A percentile compares a stretch with the other conserved stretches of the same genome.
Evolutionary conservation across 2,113 vertebrate species (phyloP).

Genomic region (Sclerurus mexicanus): DNA sequence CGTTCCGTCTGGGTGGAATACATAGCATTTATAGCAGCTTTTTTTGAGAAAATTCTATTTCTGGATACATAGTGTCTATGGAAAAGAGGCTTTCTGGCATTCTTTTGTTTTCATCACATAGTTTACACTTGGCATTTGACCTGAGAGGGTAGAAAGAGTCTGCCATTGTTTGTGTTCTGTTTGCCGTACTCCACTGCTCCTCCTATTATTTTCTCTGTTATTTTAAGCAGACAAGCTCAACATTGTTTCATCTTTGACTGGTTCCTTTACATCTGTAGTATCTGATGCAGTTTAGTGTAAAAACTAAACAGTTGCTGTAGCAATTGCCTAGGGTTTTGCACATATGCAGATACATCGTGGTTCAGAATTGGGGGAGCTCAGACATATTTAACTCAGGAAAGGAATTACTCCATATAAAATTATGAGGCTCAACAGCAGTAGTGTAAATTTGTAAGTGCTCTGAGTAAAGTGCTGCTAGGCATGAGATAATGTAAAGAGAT

Average conservation of each 20-base stretch:
- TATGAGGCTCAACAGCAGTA: slow-evolving; percentile 61
- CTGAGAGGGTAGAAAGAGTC: slow-evolving; percentile 17
- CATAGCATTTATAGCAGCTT: slow-evolving; percentile 4
- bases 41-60: slow-evolving; percentile 15
- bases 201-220: not conserved
- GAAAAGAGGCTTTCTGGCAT: slow-evolving; percentile 14
- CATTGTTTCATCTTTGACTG: slow-evolving; percentile 1
- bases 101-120: slow-evolving; percentile 50
- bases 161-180: not conserved
- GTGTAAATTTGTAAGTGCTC: slow-evolving; percentile 70
- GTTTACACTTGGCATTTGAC: slow-evolving; percentile 59
- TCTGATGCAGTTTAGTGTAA: not conserved
- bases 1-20: not conserved
- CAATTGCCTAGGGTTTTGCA: not conserved
- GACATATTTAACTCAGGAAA: slow-evolving; percentile 47
- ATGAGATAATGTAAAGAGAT: slow-evolving; percentile 75
- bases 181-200: not conserved
- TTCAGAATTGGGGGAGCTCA: slow-evolving; percentile 1
- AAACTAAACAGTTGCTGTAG: not conserved
- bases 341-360: not conserved
- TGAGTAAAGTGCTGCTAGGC: slow-evolving; percentile 70
- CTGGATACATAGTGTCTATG: not conserved
- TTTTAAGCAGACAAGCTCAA: slow-evolving; percentile 37
- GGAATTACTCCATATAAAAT: slow-evolving; percentile 66
- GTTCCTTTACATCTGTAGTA: slow-evolving; percentile 1